Evolutionary conservation across 2,888 invertebrate species (phyloP).

Genomic region (Alitta virens): DNA sequence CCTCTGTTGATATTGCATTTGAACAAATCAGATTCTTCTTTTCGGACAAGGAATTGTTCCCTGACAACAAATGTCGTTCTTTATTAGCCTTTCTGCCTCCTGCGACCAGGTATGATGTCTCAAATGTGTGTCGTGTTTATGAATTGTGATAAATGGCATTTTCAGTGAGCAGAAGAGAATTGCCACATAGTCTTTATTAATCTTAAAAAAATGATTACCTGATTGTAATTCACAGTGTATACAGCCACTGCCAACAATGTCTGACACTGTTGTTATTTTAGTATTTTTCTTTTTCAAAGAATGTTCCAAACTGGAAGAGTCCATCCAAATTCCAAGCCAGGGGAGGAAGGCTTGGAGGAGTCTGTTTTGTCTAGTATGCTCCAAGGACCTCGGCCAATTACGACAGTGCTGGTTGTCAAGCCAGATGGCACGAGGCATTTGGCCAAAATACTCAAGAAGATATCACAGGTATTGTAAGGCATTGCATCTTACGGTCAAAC

Average conservation of each 20-base stretch:
- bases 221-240: too few species aligned
- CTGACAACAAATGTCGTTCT: conserved; percentile 38
- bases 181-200: too few species aligned
- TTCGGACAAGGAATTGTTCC: conserved; percentile 41
- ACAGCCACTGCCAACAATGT: too few species aligned
- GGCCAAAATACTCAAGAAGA: conserved; percentile 40
- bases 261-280: too few species aligned
- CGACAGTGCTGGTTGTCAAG: conserved; percentile 45
- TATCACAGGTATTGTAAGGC: conserved; percentile 42
- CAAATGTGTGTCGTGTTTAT: too few species aligned
- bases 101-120: too few species aligned
- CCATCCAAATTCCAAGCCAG: background rate
- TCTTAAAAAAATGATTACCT: too few species aligned
- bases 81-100: conserved; percentile 41
- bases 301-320: background rate
- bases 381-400: conserved; percentile 39
- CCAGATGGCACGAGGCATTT: conserved; percentile 43
- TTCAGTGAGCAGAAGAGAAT: too few species aligned
- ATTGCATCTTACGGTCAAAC: too few species aligned
- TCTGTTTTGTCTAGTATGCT: conserved; percentile 44
- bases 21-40: conserved; percentile 44
- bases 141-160: too few species aligned
- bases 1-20: conserved; percentile 44
- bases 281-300: too few species aligned
- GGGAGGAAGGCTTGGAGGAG: conserved; percentile 24